phyloP scores from a whole-genome alignment of 2,888 invertebrate genomes.

The Lydus trimaculatus region DNA sequence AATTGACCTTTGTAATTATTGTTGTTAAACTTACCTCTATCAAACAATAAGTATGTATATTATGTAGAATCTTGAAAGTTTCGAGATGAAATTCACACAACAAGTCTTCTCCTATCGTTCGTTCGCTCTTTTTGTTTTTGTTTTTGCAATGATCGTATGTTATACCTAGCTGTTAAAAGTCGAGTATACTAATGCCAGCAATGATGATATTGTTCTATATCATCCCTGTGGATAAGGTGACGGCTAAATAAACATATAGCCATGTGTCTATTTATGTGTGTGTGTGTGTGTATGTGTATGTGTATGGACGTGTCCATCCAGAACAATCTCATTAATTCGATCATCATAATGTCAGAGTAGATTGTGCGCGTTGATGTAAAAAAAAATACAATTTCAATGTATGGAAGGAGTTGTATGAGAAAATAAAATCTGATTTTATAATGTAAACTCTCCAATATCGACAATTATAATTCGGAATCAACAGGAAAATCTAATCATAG shows the following conservation, averaged over 20 bases:
- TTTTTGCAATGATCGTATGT: neutral
- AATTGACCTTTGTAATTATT: neutral
- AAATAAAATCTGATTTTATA: no score
- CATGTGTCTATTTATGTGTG: neutral
- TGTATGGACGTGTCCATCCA: slow-evolving; percentile 12
- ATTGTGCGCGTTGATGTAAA: neutral
- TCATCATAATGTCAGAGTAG: slow-evolving; percentile 30
- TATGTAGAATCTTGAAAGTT: neutral
- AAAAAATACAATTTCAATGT: neutral
- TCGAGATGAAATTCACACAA: neutral
- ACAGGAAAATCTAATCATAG: no score
- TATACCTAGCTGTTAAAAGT: neutral
- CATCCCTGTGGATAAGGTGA: slow-evolving; percentile 36
- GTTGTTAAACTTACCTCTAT: slow-evolving; percentile 2
- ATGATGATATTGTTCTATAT: slow-evolving; percentile 3
- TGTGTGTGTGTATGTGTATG: neutral
- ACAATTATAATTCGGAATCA: no score
- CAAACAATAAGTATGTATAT: no score
- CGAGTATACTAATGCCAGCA: slow-evolving; percentile 3
- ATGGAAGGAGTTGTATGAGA: no score
- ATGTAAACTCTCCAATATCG: no score
- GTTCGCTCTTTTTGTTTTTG: neutral
- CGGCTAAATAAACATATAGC: slow-evolving; percentile 34
- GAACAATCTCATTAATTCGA: slow-evolving; percentile 41
- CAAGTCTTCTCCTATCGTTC: neutral